Conservation (phyloP, 2,797 vertebrate species). For the Coracias cyanogaster region DNA sequence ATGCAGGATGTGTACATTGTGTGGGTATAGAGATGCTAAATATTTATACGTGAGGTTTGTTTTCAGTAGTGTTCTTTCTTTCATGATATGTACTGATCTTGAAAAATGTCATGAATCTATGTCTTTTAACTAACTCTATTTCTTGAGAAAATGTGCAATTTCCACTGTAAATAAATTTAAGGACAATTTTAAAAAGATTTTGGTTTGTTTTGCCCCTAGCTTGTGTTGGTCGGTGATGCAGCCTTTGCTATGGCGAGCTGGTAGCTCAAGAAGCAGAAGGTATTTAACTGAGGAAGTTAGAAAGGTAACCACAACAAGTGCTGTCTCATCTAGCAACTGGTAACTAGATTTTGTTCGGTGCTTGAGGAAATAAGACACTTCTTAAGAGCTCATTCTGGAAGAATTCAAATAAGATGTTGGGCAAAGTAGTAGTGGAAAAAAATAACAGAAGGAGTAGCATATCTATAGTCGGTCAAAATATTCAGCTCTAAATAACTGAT, state of each 20-base stretch:
- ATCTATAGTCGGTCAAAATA: neutral
- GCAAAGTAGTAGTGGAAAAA: neutral
- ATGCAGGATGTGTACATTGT: neutral
- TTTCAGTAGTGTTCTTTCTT: neutral
- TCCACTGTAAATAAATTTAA: neutral
- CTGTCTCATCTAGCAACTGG: neutral
- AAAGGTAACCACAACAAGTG: conserved; percentile 20
- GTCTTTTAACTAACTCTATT: neutral
- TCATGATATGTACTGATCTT: neutral
- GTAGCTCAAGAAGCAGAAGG: neutral
- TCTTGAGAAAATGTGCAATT: neutral
- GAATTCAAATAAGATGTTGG: neutral
- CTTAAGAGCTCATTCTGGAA: neutral
- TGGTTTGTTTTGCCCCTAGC: neutral
- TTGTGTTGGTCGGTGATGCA: neutral
- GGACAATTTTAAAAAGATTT: neutral
- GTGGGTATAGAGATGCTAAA: neutral
- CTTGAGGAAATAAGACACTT: neutral
- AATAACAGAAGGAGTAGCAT: neutral
- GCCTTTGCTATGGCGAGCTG: neutral
- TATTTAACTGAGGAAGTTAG: neutral
- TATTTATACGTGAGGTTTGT: neutral
- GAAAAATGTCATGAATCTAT: neutral
- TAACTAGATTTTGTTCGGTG: neutral
- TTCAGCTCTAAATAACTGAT: neutral